Conservation (phyloP, 2,113 vertebrate species). For the Phaethornis superciliosus region DNA sequence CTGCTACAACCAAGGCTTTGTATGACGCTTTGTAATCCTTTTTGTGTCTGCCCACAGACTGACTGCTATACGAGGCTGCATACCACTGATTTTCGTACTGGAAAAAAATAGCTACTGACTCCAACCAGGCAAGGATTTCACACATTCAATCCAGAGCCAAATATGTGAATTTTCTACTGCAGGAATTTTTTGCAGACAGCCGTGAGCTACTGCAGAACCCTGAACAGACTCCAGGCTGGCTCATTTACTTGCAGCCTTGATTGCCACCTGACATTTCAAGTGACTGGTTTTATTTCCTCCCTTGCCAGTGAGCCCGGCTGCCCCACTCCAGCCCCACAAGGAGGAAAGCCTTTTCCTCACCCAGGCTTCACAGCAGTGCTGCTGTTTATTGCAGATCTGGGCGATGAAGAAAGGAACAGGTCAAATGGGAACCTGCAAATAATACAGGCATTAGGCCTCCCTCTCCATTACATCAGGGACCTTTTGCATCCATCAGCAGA, state of each 20-base stretch:
- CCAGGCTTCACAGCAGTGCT: background rate
- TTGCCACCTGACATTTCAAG: conserved; percentile 32
- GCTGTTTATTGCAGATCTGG: background rate
- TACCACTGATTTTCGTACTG: rapidly evolving
- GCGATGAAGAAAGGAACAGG: background rate
- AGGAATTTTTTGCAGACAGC: conserved; percentile 3
- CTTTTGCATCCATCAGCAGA: background rate
- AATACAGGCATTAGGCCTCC: background rate
- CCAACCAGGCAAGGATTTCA: background rate
- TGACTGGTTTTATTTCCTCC: background rate
- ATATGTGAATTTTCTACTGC: rapidly evolving
- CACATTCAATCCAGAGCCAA: background rate
- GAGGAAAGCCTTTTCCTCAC: background rate
- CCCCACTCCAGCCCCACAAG: rapidly evolving
- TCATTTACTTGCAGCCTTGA: conserved; percentile 2
- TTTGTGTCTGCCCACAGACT: background rate
- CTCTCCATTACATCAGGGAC: background rate
- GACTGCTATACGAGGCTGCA: background rate
- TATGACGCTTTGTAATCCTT: rapidly evolving
- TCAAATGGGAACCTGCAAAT: background rate
- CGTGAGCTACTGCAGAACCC: background rate
- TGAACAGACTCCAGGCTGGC: background rate
- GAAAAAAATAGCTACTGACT: background rate
- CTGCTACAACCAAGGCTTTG: background rate
- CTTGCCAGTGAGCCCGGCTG: rapidly evolving